Conservation (phyloP, 2,113 vertebrate genomes). For the Tonatia bakeri region DNA sequence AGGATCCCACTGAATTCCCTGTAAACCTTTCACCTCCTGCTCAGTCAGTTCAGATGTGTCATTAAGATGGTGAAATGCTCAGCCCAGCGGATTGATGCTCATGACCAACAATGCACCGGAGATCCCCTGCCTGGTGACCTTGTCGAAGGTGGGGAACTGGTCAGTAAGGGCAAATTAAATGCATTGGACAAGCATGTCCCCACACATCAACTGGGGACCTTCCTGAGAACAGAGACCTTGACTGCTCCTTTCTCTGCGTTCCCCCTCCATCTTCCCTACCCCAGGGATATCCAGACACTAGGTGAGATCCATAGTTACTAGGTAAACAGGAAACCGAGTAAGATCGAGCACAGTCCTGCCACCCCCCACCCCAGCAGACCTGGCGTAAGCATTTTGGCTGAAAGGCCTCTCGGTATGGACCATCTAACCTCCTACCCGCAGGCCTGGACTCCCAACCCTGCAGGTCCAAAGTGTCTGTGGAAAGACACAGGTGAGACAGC, state of each 20-base stretch:
- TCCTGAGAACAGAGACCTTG: not conserved
- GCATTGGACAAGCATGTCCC: not conserved
- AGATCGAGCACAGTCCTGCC: fast-evolving
- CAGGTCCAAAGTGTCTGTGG: not conserved
- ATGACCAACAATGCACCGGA: not conserved
- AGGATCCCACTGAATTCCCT: not conserved
- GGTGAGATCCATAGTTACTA: fast-evolving
- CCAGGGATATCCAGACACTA: fast-evolving
- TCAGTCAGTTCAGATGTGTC: not conserved
- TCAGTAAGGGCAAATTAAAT: not conserved
- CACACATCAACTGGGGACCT: not conserved
- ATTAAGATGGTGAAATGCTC: fast-evolving
- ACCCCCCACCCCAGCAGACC: fast-evolving
- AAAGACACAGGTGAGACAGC: not conserved
- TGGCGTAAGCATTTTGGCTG: no score
- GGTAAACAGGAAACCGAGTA: not conserved
- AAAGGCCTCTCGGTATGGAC: fast-evolving
- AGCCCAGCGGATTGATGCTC: not conserved
- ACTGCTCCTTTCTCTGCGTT: not conserved
- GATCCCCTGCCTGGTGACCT: not conserved
- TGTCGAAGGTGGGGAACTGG: fast-evolving
- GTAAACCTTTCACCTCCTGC: not conserved
- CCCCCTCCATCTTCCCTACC: fast-evolving
- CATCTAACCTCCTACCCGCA: not conserved
- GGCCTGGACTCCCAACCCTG: not conserved